phyloP scores from a whole-genome alignment of 2,797 vertebrate species.

The Glossophaga mutica region DNA sequence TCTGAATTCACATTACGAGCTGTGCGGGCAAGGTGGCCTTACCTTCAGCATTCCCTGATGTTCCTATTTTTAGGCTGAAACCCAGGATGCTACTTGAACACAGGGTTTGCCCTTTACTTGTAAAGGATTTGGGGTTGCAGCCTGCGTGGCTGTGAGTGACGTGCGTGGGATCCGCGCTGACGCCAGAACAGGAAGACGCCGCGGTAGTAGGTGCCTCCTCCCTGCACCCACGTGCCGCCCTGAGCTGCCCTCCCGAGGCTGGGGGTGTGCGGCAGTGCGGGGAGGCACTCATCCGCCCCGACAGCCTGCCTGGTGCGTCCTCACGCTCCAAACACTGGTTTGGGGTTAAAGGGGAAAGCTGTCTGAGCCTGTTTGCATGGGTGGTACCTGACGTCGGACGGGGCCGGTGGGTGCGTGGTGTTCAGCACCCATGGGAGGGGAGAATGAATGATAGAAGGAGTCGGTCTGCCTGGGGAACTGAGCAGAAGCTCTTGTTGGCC shows the following conservation, averaged over 20 bases:
- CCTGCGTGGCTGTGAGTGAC: background rate
- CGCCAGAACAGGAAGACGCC: background rate
- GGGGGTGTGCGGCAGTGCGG: rapidly evolving
- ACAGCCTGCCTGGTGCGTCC: rapidly evolving
- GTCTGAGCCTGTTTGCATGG: background rate
- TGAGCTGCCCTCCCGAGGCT: background rate
- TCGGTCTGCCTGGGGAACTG: rapidly evolving
- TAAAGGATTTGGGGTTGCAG: background rate
- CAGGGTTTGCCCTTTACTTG: conserved; percentile 30
- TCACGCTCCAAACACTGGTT: background rate
- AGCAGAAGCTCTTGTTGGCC: too few relatives aligned
- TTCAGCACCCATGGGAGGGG: background rate
- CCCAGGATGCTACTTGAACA: background rate
- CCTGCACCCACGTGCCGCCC: background rate
- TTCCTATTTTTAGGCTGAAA: conserved; percentile 28
- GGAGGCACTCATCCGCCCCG: rapidly evolving
- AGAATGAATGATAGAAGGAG: rapidly evolving
- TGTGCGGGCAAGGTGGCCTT: background rate
- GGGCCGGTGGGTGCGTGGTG: rapidly evolving
- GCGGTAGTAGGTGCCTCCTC: background rate
- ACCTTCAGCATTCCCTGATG: background rate
- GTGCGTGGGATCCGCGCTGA: background rate
- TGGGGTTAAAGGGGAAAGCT: background rate
- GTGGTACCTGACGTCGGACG: rapidly evolving
- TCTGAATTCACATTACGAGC: background rate